Evolutionary conservation across 1,140 invertebrate species (phyloP).

Genomic region (Achroia grisella): DNA sequence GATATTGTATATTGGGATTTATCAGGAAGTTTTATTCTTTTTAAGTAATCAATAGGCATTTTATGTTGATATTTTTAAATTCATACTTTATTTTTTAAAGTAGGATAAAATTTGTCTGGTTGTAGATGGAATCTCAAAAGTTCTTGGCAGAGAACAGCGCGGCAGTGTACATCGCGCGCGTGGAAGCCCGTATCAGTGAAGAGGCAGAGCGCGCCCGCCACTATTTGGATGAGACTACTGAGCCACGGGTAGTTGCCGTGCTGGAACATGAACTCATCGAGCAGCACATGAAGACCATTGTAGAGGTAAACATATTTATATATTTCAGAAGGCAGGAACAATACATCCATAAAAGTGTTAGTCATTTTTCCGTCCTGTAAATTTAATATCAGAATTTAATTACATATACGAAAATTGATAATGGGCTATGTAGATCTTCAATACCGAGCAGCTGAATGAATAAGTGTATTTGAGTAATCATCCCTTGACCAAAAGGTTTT

Average conservation of each 20-base stretch:
- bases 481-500: too few relatives aligned
- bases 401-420: too few relatives aligned
- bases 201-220: slow-evolving; percentile 98
- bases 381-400: too few relatives aligned
- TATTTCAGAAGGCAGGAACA: too few relatives aligned
- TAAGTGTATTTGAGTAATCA: too few relatives aligned
- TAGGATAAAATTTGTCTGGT: not conserved
- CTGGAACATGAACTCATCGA: slow-evolving; percentile 98
- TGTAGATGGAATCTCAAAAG: slow-evolving; percentile 97
- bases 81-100: not conserved
- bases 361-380: too few relatives aligned
- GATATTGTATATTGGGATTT: not conserved
- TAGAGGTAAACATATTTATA: slow-evolving; percentile 35
- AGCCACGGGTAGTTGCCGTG: slow-evolving; percentile 95
- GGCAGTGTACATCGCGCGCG: slow-evolving; percentile 98
- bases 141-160: slow-evolving; percentile 99
- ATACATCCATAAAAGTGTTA: too few relatives aligned
- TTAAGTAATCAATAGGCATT: too few relatives aligned
- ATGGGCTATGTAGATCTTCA: too few relatives aligned
- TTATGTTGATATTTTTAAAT: not conserved
- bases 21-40: too few relatives aligned
- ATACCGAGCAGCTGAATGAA: too few relatives aligned
- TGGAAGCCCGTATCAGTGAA: slow-evolving; percentile 97
- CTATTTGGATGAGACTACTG: slow-evolving; percentile 98
- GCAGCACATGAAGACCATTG: slow-evolving; percentile 98